Base-by-base conservation (phyloP, 2,113 vertebrate species). In the Mesocricetus auratus region DNA sequence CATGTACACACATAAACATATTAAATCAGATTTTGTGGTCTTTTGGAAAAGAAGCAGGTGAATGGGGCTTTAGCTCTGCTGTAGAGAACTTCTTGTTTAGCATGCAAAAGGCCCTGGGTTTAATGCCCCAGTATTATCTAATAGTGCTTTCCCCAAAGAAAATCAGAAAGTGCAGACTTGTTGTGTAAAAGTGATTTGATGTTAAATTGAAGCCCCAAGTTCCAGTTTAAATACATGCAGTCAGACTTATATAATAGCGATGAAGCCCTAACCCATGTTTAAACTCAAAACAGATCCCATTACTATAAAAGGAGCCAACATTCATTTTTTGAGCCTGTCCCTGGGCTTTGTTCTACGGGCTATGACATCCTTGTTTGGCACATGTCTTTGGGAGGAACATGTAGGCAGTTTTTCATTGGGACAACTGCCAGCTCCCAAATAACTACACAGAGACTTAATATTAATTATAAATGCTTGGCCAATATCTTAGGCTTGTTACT, bases 341-440 rank as follows among this genome's bases (percentile, higher is more conserved):
- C 45, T 62, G 69, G 58, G 36, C 29, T 29, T 53, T 36, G 36
- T 45, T 62, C 50, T 79, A 12, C 12, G 15, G 45, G 3, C 13
- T 2, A 6, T 21, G 16, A 4, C 22, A 4, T 2, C 36, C 0
- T 7, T 24, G 0, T 2, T 16, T n/a, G 56, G 26, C 64, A 6
- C 7, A 3, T 29, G 29, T 16, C 31, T 36, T 24, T 39, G 16
- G 1, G 22, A 29, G 73, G 64, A 22, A 22, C 3, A 6, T 8
- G 36, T 13, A 7, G 62, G 62, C 62, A 64, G 62, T 29, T 64
- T 64, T 64, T 64, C 26, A 3, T 64, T 10, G 2, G 24, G 24
- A 64, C 62, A 7, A 3, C 22, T 26, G 62, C 22, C 62, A 64
- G 12, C 53, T 56, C 53, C 12, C 53, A 56, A 56, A 56, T 56